A percentile compares a stretch with the other conserved stretches of the same genome.
phyloP scores from a whole-genome alignment of 2,888 invertebrate species.

The Carpatolechia fugitivella region DNA sequence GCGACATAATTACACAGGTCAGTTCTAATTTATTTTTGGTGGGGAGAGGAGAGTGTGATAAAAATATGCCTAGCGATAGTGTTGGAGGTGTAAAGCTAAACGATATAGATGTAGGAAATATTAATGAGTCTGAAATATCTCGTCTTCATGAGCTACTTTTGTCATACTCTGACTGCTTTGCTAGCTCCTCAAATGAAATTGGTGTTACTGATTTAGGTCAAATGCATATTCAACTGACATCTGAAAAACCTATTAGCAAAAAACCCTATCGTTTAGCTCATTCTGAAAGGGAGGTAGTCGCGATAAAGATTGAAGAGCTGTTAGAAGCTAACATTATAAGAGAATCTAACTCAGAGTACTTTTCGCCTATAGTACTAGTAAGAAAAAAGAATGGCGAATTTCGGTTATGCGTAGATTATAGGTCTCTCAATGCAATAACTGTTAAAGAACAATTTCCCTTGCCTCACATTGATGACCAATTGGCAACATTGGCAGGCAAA shows the following conservation, averaged over 20 bases:
- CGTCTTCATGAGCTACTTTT: neutral
- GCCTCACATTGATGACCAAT: neutral
- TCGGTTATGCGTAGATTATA: conserved; percentile 25
- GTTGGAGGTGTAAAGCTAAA: neutral
- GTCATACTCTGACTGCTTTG: neutral
- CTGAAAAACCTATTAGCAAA: neutral
- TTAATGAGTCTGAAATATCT: neutral
- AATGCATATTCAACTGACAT: conserved; percentile 3
- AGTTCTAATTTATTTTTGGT: neutral
- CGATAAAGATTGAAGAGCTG: conserved; percentile 1
- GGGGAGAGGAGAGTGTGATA: neutral
- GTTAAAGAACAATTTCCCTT: conserved; percentile 6
- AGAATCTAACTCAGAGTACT: conserved; percentile 22
- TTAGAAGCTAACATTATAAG: conserved; percentile 22
- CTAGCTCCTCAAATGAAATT: neutral
- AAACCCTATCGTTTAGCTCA: conserved; percentile 2
- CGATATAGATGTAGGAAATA: neutral
- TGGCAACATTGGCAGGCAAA: neutral
- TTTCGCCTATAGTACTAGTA: conserved; percentile 23
- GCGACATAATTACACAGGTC: neutral
- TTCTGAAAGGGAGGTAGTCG: neutral
- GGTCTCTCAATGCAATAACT: conserved; percentile 14
- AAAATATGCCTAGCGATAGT: neutral
- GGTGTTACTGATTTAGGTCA: conserved; percentile 1
- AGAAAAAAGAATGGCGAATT: conserved; percentile 23